phyloP scores from a whole-genome alignment of 2,797 vertebrate genomes.

The Smutsia temminckii region DNA sequence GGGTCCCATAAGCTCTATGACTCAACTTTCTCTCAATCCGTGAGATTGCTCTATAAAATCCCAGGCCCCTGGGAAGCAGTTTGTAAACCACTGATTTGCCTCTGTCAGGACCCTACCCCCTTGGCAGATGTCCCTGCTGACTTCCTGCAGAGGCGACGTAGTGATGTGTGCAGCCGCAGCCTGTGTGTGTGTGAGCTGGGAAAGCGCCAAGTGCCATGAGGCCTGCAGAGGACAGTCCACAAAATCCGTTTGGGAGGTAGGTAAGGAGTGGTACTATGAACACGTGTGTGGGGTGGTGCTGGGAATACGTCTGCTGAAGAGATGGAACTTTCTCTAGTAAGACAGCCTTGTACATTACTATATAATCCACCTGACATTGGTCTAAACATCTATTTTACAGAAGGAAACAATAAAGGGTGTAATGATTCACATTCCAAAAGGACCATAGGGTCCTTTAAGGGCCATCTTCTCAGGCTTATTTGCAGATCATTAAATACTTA shows the following conservation, averaged over 20 bases:
- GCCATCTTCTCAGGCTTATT: constrained; percentile 33
- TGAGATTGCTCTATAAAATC: neutral
- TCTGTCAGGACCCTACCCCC: neutral
- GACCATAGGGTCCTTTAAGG: constrained; percentile 5
- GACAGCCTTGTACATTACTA: neutral
- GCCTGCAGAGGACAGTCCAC: neutral
- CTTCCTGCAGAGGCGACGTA: neutral
- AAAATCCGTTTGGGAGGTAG: neutral
- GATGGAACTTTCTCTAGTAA: neutral
- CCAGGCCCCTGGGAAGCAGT: neutral
- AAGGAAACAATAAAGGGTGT: neutral
- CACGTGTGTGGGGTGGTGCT: neutral
- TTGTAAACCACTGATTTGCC: neutral
- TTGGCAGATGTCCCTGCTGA: neutral
- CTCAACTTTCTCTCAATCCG: neutral
- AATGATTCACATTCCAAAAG: constrained; percentile 20
- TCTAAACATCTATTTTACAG: neutral
- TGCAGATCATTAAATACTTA: constrained; percentile 47
- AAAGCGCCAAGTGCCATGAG: neutral
- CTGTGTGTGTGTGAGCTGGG: neutral
- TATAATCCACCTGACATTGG: neutral
- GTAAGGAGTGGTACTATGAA: neutral
- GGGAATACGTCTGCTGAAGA: neutral
- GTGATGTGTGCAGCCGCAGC: neutral
- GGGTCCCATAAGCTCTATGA: neutral